Conservation (phyloP, 2,888 invertebrate species). For the Ennomos quercinarius region DNA sequence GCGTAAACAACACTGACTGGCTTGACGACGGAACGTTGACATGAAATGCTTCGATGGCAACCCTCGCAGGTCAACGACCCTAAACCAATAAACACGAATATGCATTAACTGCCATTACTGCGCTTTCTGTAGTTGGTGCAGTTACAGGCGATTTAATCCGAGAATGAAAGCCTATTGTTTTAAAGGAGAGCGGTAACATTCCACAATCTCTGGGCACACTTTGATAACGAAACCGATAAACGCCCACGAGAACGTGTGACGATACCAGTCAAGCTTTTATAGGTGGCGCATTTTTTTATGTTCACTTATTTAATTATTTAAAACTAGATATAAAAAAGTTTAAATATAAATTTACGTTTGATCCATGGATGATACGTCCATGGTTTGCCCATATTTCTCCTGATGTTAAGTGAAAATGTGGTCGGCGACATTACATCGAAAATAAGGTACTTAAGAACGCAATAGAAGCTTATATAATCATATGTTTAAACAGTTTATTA, state of each 20-base stretch:
- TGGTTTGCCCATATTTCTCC: too few relatives aligned
- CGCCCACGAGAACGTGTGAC: slow-evolving; percentile 67
- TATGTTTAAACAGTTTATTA: neutral
- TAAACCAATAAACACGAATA: slow-evolving; percentile 49
- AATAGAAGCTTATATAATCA: too few relatives aligned
- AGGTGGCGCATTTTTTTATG: slow-evolving; percentile 38
- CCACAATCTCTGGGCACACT: slow-evolving; percentile 58
- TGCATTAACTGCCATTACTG: slow-evolving; percentile 46
- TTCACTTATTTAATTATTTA: too few relatives aligned
- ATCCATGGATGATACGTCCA: too few relatives aligned
- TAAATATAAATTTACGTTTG: too few relatives aligned
- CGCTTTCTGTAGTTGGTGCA: slow-evolving; percentile 22
- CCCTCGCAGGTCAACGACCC: slow-evolving; percentile 44
- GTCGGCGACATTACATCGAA: slow-evolving; percentile 9
- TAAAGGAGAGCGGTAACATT: slow-evolving; percentile 43
- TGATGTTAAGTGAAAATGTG: too few relatives aligned
- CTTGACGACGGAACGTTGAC: slow-evolving; percentile 28
- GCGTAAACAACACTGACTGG: slow-evolving; percentile 6
- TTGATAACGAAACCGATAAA: slow-evolving; percentile 69
- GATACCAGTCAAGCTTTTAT: slow-evolving; percentile 45
- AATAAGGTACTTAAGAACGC: too few relatives aligned
- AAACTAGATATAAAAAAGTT: too few relatives aligned
- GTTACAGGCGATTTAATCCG: slow-evolving; percentile 33
- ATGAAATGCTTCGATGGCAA: slow-evolving; percentile 26
- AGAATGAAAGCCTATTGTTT: slow-evolving; percentile 45